phyloP scores from a whole-genome alignment of 2,113 vertebrate genomes.

The Penelope pileata region DNA sequence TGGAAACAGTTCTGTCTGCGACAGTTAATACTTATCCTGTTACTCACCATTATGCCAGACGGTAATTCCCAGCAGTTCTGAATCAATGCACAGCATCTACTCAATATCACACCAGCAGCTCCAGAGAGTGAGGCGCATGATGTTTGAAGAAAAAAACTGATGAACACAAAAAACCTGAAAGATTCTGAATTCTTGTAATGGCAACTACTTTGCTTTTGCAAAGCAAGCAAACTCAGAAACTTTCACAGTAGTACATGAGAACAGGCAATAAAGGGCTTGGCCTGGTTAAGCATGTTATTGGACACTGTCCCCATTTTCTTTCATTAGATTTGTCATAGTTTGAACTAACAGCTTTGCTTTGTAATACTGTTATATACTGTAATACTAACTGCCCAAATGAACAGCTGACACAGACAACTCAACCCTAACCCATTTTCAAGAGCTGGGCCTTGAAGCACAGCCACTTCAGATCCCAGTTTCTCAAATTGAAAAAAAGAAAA shows the following conservation, averaged over 20 bases:
- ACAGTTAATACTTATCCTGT: constrained; percentile 5
- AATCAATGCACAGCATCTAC: not conserved
- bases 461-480: not conserved
- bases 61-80: not conserved
- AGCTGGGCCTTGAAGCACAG: not conserved
- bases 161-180: not conserved
- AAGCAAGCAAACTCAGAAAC: not conserved
- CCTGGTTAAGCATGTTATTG: not conserved
- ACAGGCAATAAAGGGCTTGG: not conserved
- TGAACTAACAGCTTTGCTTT: not conserved
- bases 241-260: not conserved
- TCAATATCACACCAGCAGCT: not conserved
- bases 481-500: not conserved
- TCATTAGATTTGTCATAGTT: not conserved
- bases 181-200: not conserved
- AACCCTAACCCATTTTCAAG: not conserved
- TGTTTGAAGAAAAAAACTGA: not conserved
- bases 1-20: not conserved
- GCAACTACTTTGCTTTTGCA: not conserved
- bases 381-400: not conserved
- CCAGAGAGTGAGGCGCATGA: not conserved
- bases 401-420: not conserved
- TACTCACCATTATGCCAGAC: not conserved
- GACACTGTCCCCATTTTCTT: not conserved
- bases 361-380: not conserved